Conservation (phyloP, 1,140 invertebrate genomes). For the Saccostrea echinata region DNA sequence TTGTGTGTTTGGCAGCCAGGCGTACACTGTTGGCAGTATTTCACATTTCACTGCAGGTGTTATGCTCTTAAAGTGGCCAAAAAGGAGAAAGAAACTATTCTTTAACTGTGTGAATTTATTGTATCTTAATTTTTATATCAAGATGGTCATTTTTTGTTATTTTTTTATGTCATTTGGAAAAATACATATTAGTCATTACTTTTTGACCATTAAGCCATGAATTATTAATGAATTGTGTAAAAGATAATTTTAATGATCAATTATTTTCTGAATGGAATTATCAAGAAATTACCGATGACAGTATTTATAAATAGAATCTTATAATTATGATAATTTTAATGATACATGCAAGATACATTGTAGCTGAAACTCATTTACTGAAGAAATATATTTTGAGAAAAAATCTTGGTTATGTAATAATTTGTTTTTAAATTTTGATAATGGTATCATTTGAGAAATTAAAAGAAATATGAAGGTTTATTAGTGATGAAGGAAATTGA, state of each 20-base stretch:
- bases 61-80: background rate
- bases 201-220: background rate
- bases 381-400: too few species aligned
- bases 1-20: slow-evolving; percentile 7
- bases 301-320: background rate
- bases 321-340: too few species aligned
- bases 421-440: too few species aligned
- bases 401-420: too few species aligned
- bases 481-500: too few species aligned
- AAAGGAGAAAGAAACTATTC: background rate
- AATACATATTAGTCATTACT: too few species aligned
- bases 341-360: too few species aligned
- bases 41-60: slow-evolving; percentile 17
- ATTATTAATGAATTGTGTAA: background rate
- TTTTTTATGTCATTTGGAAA: too few species aligned
- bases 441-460: too few species aligned
- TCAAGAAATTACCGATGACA: background rate
- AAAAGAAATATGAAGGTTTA: too few species aligned
- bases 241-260: background rate
- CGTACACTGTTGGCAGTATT: background rate
- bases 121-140: background rate
- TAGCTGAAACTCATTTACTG: too few species aligned
- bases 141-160: too few species aligned
- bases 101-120: background rate
- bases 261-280: background rate